Percentiles rank a stretch among this genome's conserved stretches.
Conservation (phyloP, 2,113 vertebrate species). For the Psilopsiagon aurifrons region DNA sequence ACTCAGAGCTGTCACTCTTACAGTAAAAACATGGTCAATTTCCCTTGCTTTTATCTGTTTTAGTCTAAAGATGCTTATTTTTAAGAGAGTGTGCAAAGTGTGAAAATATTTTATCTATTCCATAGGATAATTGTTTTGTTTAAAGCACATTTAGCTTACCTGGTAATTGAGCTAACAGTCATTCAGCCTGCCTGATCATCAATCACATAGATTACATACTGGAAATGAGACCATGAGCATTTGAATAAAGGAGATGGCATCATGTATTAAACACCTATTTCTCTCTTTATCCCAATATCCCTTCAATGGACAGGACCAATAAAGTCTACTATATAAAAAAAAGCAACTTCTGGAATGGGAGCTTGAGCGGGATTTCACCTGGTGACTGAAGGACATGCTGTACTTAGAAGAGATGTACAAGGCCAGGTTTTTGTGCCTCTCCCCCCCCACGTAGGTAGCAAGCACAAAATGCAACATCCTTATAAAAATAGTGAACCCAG, state of each 20-base stretch:
- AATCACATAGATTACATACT: not conserved
- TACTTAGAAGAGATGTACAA: not conserved
- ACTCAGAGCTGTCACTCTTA: not conserved
- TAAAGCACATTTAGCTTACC: not conserved
- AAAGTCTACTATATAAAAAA: not conserved
- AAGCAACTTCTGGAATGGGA: not conserved
- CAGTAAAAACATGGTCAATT: not conserved
- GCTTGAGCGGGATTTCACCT: not conserved
- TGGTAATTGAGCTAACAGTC: not conserved
- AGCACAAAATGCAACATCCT: not conserved
- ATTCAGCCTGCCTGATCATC: not conserved
- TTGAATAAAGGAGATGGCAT: not conserved
- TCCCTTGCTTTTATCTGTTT: not conserved
- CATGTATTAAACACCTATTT: not conserved
- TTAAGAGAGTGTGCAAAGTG: not conserved
- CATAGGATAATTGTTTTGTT: not conserved
- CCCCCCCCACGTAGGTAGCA: not conserved
- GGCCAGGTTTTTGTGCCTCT: not conserved
- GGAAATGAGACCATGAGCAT: not conserved
- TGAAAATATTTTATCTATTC: not conserved
- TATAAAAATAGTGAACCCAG: not conserved
- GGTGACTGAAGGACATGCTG: rapidly evolving
- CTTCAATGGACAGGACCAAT: not conserved
- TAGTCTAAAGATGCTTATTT: not conserved
- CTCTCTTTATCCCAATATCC: not conserved